A percentile compares a stretch with the other conserved stretches of the same genome.
phyloP scores from a whole-genome alignment of 2,888 invertebrate species.

The Apamea epomidion region DNA sequence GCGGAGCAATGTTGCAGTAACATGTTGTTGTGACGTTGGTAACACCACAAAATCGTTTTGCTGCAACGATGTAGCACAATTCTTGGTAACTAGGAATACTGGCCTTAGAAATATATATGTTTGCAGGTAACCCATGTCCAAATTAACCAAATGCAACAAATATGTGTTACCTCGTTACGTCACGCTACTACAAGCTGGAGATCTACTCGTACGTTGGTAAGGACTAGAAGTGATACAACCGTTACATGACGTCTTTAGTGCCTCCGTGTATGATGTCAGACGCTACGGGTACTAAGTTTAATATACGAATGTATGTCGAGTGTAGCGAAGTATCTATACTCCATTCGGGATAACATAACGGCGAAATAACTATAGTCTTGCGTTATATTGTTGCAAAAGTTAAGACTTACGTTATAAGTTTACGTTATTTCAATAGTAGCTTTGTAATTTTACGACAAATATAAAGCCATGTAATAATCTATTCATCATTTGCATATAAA shows the following conservation, averaged over 20 bases:
- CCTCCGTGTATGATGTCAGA: constrained; percentile 45
- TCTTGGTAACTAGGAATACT: background rate
- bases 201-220: constrained; percentile 53
- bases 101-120: background rate
- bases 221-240: constrained; percentile 56
- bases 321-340: background rate
- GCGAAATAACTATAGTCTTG: background rate
- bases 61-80: background rate
- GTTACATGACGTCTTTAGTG: constrained; percentile 39
- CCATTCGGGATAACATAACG: background rate
- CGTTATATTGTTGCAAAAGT: background rate
- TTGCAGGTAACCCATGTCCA: constrained; percentile 32
- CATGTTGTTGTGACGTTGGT: background rate
- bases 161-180: background rate
- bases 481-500: background rate
- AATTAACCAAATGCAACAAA: no score
- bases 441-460: background rate
- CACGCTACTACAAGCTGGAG: constrained; percentile 40
- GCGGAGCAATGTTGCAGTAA: background rate
- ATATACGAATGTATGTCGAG: background rate
- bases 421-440: background rate
- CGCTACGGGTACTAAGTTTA: constrained; percentile 2
- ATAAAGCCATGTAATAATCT: background rate
- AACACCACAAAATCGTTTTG: background rate
- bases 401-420: background rate